A percentile compares a stretch with the other conserved stretches of the same genome.
Conservation (phyloP, 1,140 invertebrate genomes). For the Melanaphis sacchari region DNA sequence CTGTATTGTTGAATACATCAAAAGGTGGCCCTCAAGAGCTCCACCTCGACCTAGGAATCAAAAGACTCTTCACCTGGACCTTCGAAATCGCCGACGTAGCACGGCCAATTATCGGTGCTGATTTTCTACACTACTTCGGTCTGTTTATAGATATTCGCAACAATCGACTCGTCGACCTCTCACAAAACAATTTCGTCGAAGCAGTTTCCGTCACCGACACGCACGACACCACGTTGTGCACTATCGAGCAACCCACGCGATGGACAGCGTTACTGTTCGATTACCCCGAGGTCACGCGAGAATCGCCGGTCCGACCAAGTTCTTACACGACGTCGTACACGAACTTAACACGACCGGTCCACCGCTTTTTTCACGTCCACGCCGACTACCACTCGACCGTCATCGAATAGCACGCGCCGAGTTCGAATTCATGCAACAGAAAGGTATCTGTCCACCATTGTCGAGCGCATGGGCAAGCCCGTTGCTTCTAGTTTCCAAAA, state of each 20-base stretch:
- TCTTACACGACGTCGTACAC: slow-evolving; percentile 62
- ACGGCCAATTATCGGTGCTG: neutral
- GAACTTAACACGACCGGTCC: slow-evolving; percentile 63
- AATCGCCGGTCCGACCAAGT: no score
- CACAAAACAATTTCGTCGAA: neutral
- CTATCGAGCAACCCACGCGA: no score
- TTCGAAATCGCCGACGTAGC: slow-evolving; percentile 33
- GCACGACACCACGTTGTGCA: neutral
- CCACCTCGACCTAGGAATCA: neutral
- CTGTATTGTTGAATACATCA: no score
- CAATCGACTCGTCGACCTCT: neutral
- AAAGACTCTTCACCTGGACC: neutral
- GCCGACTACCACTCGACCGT: no score
- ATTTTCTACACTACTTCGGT: slow-evolving; percentile 26
- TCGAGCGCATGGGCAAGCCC: slow-evolving; percentile 64
- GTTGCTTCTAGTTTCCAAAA: slow-evolving; percentile 64
- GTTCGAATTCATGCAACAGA: slow-evolving; percentile 62
- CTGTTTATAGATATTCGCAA: neutral
- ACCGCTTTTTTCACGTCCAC: neutral
- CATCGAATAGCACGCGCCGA: slow-evolving; percentile 58
- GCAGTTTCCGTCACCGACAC: neutral
- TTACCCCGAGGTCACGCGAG: neutral
- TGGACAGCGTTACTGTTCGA: no score
- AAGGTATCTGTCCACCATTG: slow-evolving; percentile 61
- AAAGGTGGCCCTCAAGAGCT: no score